phyloP scores from a whole-genome alignment of 2,113 vertebrate genomes.

The Silurus glanis region DNA sequence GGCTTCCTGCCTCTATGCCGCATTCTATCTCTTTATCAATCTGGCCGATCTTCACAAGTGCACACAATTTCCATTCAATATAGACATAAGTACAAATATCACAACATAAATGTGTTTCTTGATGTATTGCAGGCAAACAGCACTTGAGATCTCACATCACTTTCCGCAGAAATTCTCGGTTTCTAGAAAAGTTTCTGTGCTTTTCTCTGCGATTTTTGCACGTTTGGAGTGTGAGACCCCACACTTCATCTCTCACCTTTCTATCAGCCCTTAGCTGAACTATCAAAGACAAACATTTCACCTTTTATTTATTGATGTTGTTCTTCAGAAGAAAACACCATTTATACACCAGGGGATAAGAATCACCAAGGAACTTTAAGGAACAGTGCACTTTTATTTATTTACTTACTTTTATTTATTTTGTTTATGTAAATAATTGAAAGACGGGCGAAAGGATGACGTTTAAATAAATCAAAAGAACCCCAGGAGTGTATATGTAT shows the following conservation, averaged over 20 bases:
- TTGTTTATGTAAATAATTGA: neutral
- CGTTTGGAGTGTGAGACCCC: conserved; percentile 43
- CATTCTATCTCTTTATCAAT: neutral
- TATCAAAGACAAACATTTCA: conserved; percentile 51
- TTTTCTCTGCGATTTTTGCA: too few species aligned
- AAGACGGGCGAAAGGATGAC: too few species aligned
- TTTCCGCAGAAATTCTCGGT: neutral
- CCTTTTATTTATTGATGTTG: conserved; percentile 29
- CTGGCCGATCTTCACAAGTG: too few species aligned
- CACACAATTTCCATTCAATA: too few species aligned
- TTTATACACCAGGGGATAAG: neutral
- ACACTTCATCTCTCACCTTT: conserved; percentile 44
- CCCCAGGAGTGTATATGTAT: too few species aligned
- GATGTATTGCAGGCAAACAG: too few species aligned
- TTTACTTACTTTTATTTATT: too few species aligned
- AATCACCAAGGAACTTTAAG: neutral
- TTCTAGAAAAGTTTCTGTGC: neutral
- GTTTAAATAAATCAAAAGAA: too few species aligned
- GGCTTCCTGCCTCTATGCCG: conserved; percentile 75
- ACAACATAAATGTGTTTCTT: too few species aligned
- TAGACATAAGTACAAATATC: too few species aligned
- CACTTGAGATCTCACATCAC: too few species aligned
- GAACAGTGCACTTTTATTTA: neutral
- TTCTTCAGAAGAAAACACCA: neutral
- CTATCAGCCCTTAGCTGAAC: conserved; percentile 25